Evolutionary conservation across 2,888 invertebrate species (phyloP), one percentile per base, ranked within the genome.

Genomic region (Sphinx pinastri): DNA sequence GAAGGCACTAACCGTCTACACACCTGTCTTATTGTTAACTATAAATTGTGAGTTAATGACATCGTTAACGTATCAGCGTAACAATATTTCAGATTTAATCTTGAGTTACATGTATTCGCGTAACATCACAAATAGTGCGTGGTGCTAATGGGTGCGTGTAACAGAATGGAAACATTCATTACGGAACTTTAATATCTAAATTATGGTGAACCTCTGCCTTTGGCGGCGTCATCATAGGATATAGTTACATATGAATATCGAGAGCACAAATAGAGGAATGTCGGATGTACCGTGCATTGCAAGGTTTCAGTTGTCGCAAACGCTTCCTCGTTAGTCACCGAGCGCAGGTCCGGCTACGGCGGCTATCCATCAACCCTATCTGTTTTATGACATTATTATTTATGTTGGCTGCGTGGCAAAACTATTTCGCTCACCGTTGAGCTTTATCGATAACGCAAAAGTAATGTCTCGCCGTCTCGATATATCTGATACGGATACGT

Each of bases 401-500:
- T 94, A 94, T 93, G 92, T 90, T 90, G 85, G 81, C 88, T 84
- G 88, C 86, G 84, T 85, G 82, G 89, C 88, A 89, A 90, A 92
- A 91, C 92, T 93, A 93, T 93, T 93, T 91, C 92, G 89, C 92
- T 92, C 88, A 89, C 92, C 85, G 92, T 90, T 94, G 91, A 92
- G 94, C 93, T 91, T 93, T 92, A 93, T 94, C 93, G 93, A 94
- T 93, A 92, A 88, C 83, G 89, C 89, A 89, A 84, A 90, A 93
- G 90, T 94, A 92, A 93, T 94, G 93, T 91, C 88, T 87, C 87
- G 89, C 87, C 86, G 88, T 88, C 88, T 86, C 86, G 94, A 93
- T 93, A 92, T 91, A 93, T 92, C 93, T 90, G 94, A 93, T 93
- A 92, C 90, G 90, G 91, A 90, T 92, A 92, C 88, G 93, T 92